phyloP scores from a whole-genome alignment of 2,797 vertebrate genomes.

The Sebastes variabilis region DNA sequence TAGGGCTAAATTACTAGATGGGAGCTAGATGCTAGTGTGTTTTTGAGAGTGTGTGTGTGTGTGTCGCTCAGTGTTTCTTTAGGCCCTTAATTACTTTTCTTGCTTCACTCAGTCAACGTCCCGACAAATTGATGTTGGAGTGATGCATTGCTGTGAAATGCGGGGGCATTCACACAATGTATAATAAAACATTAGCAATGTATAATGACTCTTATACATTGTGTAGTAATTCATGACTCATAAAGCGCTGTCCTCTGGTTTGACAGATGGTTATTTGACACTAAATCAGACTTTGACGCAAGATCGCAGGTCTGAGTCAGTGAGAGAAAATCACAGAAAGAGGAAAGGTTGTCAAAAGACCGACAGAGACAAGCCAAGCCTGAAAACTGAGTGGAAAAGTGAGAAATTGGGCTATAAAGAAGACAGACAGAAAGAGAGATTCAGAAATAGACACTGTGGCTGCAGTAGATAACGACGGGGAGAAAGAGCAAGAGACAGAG shows the following conservation, averaged over 20 bases:
- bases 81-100: slow-evolving; percentile 48
- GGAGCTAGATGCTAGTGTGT: background rate
- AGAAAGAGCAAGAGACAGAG: slow-evolving; percentile 32
- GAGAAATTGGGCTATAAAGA: slow-evolving; percentile 20
- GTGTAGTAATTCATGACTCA: slow-evolving; percentile 23
- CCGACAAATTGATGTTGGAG: slow-evolving; percentile 39
- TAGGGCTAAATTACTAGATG: slow-evolving; percentile 6
- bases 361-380: slow-evolving; percentile 18
- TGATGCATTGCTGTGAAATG: slow-evolving; percentile 42
- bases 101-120: slow-evolving; percentile 46
- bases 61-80: slow-evolving; percentile 5
- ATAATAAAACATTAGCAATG: background rate
- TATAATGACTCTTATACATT: background rate
- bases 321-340: background rate
- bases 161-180: background rate
- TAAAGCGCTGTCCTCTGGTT: slow-evolving; percentile 20
- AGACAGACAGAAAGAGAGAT: slow-evolving; percentile 18
- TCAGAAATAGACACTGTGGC: slow-evolving; percentile 26
- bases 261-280: slow-evolving; percentile 39
- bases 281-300: slow-evolving; percentile 16
- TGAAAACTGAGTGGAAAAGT: slow-evolving; percentile 6
- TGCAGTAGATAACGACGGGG: slow-evolving; percentile 20
- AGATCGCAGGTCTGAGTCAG: slow-evolving; percentile 2
- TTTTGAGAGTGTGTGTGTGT: background rate
- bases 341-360: slow-evolving; percentile 1